Conservation (phyloP, 2,888 invertebrate species). For the Fragum fragum region DNA sequence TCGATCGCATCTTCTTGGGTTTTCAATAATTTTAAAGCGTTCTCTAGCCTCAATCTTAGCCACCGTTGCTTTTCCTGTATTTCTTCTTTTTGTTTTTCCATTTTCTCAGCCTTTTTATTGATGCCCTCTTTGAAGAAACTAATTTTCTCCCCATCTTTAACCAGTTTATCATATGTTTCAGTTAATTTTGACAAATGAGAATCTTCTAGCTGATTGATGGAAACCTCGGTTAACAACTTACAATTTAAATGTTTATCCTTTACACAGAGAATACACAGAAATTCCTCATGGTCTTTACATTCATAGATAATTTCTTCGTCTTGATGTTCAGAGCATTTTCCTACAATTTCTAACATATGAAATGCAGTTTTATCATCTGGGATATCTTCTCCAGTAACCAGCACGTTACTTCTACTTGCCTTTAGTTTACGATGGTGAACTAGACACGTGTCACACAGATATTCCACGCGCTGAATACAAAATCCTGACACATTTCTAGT, state of each 20-base stretch:
- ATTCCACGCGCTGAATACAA: slow-evolving; percentile 46
- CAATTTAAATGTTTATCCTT: slow-evolving; percentile 36
- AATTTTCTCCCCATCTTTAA: background rate
- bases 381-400: slow-evolving; percentile 32
- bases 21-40: background rate
- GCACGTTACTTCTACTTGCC: slow-evolving; percentile 31
- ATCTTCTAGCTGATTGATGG: background rate
- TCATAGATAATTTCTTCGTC: slow-evolving; percentile 25
- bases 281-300: slow-evolving; percentile 31
- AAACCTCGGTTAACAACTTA: background rate
- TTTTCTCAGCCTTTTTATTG: background rate
- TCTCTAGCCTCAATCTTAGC: slow-evolving; percentile 7
- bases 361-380: slow-evolving; percentile 30
- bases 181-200: background rate
- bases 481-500: slow-evolving; percentile 19
- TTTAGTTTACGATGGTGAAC: slow-evolving; percentile 46
- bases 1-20: background rate
- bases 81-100: background rate
- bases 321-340: slow-evolving; percentile 35
- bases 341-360: slow-evolving; percentile 22
- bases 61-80: background rate
- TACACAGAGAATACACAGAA: slow-evolving; percentile 33
- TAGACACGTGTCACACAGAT: slow-evolving; percentile 44
- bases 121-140: background rate
- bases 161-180: background rate